A percentile compares a stretch with the other conserved stretches of the same genome.
Evolutionary conservation across 2,888 invertebrate genomes (phyloP).

Genomic region (Apeira syringaria): DNA sequence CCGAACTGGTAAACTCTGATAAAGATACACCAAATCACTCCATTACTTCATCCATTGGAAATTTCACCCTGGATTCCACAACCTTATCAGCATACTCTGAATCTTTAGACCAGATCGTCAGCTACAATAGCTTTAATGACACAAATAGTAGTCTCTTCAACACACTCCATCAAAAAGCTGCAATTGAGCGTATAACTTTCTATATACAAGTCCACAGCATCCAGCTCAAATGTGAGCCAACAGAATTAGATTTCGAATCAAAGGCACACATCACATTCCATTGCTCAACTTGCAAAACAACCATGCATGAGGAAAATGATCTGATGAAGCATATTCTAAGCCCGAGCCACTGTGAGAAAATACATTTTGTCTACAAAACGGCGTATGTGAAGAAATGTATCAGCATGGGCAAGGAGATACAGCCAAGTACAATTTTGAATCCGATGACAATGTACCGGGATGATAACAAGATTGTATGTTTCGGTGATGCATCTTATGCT

Average conservation of each 20-base stretch:
- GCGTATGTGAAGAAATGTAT: slow-evolving; percentile 76
- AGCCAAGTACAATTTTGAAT: slow-evolving; percentile 71
- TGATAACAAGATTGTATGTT: slow-evolving; percentile 75
- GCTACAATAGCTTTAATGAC: slow-evolving; percentile 72
- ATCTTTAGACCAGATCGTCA: slow-evolving; percentile 65
- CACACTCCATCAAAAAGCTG: slow-evolving; percentile 61
- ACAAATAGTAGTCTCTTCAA: slow-evolving; percentile 46
- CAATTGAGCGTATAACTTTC: slow-evolving; percentile 71
- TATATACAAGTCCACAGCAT: slow-evolving; percentile 75
- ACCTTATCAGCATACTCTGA: slow-evolving; percentile 72
- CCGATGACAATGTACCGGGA: slow-evolving; percentile 76
- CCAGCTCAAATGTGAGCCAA: slow-evolving; percentile 53
- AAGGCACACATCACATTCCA: slow-evolving; percentile 56
- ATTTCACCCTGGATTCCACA: slow-evolving; percentile 65
- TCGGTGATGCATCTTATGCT: slow-evolving; percentile 71
- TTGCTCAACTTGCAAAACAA: slow-evolving; percentile 59
- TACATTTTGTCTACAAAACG: slow-evolving; percentile 74
- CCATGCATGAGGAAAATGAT: slow-evolving; percentile 58
- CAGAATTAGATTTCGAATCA: slow-evolving; percentile 42
- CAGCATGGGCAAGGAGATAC: slow-evolving; percentile 62
- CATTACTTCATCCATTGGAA: slow-evolving; percentile 72
- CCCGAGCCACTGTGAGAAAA: slow-evolving; percentile 65
- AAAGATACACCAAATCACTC: slow-evolving; percentile 47
- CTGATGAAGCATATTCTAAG: slow-evolving; percentile 63
- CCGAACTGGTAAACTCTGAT: slow-evolving; percentile 55